A percentile compares a stretch with the other conserved stretches of the same genome.
Evolutionary conservation across 2,797 vertebrate species (phyloP).

Genomic region (Pyrocephalus nanus): DNA sequence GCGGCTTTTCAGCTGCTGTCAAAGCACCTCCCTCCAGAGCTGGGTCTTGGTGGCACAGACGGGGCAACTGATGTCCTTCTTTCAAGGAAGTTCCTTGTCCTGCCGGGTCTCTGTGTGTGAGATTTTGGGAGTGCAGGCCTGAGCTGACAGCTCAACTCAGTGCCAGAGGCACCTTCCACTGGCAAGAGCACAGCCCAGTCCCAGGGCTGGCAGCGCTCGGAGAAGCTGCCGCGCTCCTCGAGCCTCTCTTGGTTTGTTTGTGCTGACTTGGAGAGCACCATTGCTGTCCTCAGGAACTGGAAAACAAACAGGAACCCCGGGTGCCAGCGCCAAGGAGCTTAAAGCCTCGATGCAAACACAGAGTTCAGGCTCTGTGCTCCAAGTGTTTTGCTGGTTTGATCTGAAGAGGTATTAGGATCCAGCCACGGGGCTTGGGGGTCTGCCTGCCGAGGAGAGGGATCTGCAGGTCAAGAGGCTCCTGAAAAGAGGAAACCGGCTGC

Average conservation of each 20-base stretch:
- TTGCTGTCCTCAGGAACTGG: neutral
- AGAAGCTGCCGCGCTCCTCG: neutral
- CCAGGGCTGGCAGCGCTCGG: rapidly evolving
- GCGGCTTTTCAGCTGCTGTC: neutral
- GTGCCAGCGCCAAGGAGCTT: neutral
- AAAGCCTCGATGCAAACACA: conserved; percentile 9
- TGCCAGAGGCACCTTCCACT: rapidly evolving
- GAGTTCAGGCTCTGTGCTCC: neutral
- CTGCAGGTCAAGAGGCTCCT: conserved; percentile 59
- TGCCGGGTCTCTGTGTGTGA: neutral
- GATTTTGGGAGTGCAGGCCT: neutral
- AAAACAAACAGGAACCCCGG: neutral
- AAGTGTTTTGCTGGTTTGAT: neutral
- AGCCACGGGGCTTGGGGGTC: neutral
- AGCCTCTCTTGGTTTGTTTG: neutral
- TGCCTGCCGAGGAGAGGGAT: neutral
- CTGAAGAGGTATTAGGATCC: conserved; percentile 38
- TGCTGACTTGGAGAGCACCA: neutral
- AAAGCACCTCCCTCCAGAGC: neutral
- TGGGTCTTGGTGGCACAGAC: neutral
- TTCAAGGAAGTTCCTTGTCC: neutral
- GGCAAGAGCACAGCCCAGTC: neutral
- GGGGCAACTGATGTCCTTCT: rapidly evolving
- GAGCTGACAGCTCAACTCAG: neutral
- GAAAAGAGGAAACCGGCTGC: neutral